Base-by-base conservation (phyloP, 2,888 invertebrate species). In the Anoncus sp. region DNA sequence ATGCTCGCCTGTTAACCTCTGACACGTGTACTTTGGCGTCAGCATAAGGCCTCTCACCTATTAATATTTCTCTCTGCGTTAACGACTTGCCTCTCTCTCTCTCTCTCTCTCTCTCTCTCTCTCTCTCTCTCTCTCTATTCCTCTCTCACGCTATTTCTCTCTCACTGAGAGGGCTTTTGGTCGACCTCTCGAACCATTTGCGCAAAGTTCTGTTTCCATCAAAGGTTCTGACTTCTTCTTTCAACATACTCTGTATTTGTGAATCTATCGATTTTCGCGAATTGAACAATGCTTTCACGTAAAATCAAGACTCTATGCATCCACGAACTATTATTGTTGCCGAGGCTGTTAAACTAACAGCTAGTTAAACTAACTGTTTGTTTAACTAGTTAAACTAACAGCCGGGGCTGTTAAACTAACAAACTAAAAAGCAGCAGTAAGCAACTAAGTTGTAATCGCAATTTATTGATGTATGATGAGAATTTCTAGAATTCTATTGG, bases 41-140 rank as follows among this genome's bases (percentile, higher is more conserved):
- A 14, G 4, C 45, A 31, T 20, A 55, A 24, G 10, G 20, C 18
- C 53, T 55, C 45, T n/a, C 2, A 35, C 10, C 10, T 35, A 38
- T 35, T 49, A 22, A 69, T n/a, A 59, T 69, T 69, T 69, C 59
- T 22, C 40, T 57, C 24, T n/a, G 60, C 16, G 22, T 7, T 31
- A 31, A n/a, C 31, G 7, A 31, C 4, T 31, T 7, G 7, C 31
- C 5, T 35, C 16, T 18, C 31, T 31, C 31, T 31, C 31, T 31
- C 7, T 31, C 31, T 31, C 31, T 31, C 7, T 31, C 31, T 31
- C 31, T 31, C 7, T 31, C 31, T 31, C 31, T 31, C 31, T 31
- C 31, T 31, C 31, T 31, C 31, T 31, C 31, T 31, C 31, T 31
- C 31, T 31, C 31, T 31, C 31, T 31, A 3, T 31, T 7, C 7